Evolutionary conservation across 2,113 vertebrate genomes (phyloP), one percentile per base, ranked within the genome.

Genomic region (Ameiurus melas): DNA sequence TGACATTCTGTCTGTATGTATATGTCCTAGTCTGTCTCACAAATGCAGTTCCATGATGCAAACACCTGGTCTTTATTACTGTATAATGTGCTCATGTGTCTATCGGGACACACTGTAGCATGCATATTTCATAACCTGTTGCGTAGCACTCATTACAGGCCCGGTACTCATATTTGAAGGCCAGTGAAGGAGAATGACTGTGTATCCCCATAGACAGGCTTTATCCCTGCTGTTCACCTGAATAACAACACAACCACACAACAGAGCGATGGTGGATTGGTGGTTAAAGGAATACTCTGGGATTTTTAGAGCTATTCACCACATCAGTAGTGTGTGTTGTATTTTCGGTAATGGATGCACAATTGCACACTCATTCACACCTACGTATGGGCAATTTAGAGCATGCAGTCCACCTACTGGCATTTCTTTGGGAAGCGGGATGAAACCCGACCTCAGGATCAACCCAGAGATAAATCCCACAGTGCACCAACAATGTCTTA

Each of bases 31-130:
- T 78, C 43, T 66, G 36, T 73, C 66, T 79, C 84, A 51, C 27
- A 83, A 80, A 19, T 58, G 5, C 86, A 57, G 51, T 68, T 68
- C 39, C 66, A 30, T 27, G 81, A 86, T 85, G 77, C 22, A 47
- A 62, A 78, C 81, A 83, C 70, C 30, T 81, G 85, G 62, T 68
- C 85, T 86, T 82, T 88, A 90, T 84, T 86, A 70, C 70, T 88
- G 77, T 81, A 47, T 51, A 86, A 84, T 86, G 57, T 88, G 60
- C 64, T 39, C 43, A 78, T n/a, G 43, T 86, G 87, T 62, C 82
- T 84, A 51, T 82, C 22, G 66, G 57, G 86, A 83, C 27, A 75
- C 43, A 43, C 43, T 62, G 43, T 57, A 55, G 53, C 51, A 87
- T 83, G 43, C 27, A 77, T 75, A 75, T 85, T 86, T 85, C 70